phyloP scores from a whole-genome alignment of 2,113 vertebrate species.

The Gopherus flavomarginatus region DNA sequence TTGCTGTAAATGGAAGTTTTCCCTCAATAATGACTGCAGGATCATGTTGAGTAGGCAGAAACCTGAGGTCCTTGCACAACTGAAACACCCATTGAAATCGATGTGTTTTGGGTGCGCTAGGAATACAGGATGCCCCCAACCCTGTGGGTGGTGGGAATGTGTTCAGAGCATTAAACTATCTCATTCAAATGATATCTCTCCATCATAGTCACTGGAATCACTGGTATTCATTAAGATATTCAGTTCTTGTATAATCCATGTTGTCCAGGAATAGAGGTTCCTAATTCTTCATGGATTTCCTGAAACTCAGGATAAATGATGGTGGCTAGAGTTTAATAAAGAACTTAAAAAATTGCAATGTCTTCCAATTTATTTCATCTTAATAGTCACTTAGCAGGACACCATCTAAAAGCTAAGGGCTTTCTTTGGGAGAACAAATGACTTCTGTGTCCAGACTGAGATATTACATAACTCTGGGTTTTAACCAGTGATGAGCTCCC shows the following conservation, averaged over 20 bases:
- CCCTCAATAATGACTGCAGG: not conserved
- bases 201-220: not conserved
- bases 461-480: not conserved
- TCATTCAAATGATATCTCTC: not conserved
- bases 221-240: not conserved
- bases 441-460: not conserved
- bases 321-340: not conserved
- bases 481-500: not conserved
- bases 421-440: not conserved
- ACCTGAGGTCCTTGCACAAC: too few species aligned
- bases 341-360: not conserved
- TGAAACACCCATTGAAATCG: not conserved
- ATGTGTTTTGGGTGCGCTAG: accelerated
- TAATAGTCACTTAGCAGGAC: not conserved
- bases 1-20: accelerated
- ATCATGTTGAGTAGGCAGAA: too few species aligned
- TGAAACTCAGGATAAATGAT: not conserved
- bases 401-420: not conserved
- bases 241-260: not conserved
- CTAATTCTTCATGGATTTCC: not conserved
- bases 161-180: not conserved
- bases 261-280: not conserved
- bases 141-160: not conserved
- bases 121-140: not conserved
- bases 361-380: not conserved